phyloP scores from a whole-genome alignment of 2,888 invertebrate genomes.

The Andrena bucephala region DNA sequence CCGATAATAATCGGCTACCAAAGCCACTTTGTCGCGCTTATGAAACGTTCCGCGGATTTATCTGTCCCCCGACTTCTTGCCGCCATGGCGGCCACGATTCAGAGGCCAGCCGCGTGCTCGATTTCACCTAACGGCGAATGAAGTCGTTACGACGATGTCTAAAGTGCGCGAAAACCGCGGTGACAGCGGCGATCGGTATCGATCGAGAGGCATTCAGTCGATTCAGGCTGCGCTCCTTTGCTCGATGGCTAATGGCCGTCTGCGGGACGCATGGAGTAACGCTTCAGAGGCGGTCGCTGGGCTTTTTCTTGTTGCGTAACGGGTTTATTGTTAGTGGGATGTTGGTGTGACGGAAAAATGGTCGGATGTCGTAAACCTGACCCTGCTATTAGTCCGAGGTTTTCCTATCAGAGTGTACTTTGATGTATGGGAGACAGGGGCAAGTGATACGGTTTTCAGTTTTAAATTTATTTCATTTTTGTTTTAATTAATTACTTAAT shows the following conservation, averaged over 20 bases:
- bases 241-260: constrained; percentile 26
- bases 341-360: too few relatives aligned
- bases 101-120: not conserved
- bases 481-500: too few relatives aligned
- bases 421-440: too few relatives aligned
- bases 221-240: constrained; percentile 18
- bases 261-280: not conserved
- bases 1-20: constrained; percentile 67
- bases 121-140: constrained; percentile 7
- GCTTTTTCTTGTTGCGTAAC: constrained; percentile 6
- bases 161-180: constrained; percentile 7
- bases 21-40: constrained; percentile 43
- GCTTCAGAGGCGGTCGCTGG: constrained; percentile 10
- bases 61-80: constrained; percentile 6
- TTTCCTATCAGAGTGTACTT: too few relatives aligned
- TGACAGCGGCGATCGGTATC: constrained; percentile 23
- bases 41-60: constrained; percentile 30
- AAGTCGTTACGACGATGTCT: constrained; percentile 23
- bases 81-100: not conserved
- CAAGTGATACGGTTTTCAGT: too few relatives aligned
- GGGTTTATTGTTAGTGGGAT: not conserved
- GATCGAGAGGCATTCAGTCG: constrained; percentile 1
- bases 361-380: too few relatives aligned
- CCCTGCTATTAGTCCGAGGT: too few relatives aligned
- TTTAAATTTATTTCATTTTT: too few relatives aligned